phyloP scores from a whole-genome alignment of 2,113 vertebrate species.

The Notechis scutatus region DNA sequence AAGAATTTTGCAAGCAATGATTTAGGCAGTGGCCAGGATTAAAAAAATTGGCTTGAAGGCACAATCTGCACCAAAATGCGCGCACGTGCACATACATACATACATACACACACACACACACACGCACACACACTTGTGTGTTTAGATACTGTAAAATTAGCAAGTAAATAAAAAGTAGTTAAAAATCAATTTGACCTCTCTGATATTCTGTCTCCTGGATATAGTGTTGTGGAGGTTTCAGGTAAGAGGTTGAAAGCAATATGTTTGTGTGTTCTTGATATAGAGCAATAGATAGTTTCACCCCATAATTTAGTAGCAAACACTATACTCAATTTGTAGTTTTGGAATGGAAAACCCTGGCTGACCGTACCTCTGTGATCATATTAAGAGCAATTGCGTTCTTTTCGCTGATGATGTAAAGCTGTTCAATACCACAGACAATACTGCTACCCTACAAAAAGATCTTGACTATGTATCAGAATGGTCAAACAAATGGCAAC shows the following conservation, averaged over 20 bases:
- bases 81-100: too few relatives aligned
- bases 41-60: background rate
- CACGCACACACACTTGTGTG: background rate
- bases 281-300: background rate
- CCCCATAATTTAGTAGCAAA: background rate
- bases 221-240: background rate
- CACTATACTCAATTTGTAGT: background rate
- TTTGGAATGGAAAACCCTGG: background rate
- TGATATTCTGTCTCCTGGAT: background rate
- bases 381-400: too few relatives aligned
- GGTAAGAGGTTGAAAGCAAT: background rate
- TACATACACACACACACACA: too few relatives aligned
- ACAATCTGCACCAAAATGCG: background rate
- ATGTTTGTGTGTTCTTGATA: background rate
- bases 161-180: background rate
- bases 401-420: too few relatives aligned
- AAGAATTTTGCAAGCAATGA: background rate
- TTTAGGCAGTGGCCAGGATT: background rate
- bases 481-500: too few relatives aligned
- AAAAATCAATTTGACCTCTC: background rate
- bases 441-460: too few relatives aligned
- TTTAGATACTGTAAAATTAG: background rate
- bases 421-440: too few relatives aligned
- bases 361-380: too few relatives aligned
- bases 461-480: too few relatives aligned